These are phyloP conservation scores for Aptenodytes forsteri DNA, from an alignment of 2,113 vertebrate genomes.

Conservation along the genomic window DNA sequence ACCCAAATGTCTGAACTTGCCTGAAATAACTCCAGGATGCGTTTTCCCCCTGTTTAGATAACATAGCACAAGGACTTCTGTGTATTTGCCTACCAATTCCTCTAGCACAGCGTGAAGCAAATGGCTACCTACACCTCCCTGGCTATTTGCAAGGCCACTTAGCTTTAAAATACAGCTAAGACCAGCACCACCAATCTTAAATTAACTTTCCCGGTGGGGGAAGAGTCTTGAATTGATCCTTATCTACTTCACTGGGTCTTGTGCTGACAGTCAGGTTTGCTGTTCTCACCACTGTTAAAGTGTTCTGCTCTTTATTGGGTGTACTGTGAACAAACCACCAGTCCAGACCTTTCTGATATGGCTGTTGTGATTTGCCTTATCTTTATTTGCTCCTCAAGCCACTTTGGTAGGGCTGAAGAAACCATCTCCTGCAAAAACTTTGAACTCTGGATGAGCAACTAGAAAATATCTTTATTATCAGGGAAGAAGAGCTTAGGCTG, in stretches of 20 bases:
- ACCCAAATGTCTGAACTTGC: neutral
- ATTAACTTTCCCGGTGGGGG: slow-evolving; percentile 21
- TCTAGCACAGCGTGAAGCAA: slow-evolving; percentile 20
- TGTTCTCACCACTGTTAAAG: slow-evolving; percentile 46
- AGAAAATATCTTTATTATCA: slow-evolving; percentile 29
- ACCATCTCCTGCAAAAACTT: slow-evolving; percentile 56
- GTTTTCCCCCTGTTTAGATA: neutral
- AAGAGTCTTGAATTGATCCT: slow-evolving; percentile 32
- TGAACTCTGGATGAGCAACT: slow-evolving; percentile 57
- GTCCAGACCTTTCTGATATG: slow-evolving; percentile 38
- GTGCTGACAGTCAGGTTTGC: slow-evolving; percentile 46
- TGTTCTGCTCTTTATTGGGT: slow-evolving; percentile 49
- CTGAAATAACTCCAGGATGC: neutral
- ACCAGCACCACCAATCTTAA: neutral
- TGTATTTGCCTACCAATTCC: slow-evolving; percentile 37
- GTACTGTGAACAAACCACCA: slow-evolving; percentile 49
- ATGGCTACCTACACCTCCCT: slow-evolving; percentile 20
- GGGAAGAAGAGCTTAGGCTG: neutral
- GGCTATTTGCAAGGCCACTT: slow-evolving; percentile 44
- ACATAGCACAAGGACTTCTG: neutral
- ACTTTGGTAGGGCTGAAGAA: slow-evolving; percentile 52
- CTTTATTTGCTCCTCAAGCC: slow-evolving; percentile 63
- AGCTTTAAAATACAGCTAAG: slow-evolving; percentile 36
- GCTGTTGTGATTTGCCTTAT: slow-evolving; percentile 57
- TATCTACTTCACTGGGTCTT: slow-evolving; percentile 49